A percentile compares a stretch with the other conserved stretches of the same genome.
These are phyloP conservation scores for Rhagophthalmus giganteus DNA, from an alignment of 2,888 invertebrate species.

Conservation along the genomic window DNA sequence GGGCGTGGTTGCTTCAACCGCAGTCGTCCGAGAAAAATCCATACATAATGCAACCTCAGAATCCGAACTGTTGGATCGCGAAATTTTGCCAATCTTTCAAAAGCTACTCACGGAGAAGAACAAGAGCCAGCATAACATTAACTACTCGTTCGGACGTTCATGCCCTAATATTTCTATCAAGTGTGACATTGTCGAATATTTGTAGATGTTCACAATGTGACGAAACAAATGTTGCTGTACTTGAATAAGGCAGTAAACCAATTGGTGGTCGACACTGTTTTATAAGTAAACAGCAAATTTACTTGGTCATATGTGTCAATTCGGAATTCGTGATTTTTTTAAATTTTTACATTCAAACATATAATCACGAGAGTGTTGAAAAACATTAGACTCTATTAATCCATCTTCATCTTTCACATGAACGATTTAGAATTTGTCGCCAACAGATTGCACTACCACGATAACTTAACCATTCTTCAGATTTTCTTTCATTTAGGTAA, in stretches of 20 bases:
- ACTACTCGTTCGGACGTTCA: slow-evolving; percentile 78
- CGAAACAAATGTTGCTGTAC: too few relatives aligned
- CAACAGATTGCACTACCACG: too few relatives aligned
- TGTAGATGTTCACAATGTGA: slow-evolving; percentile 59
- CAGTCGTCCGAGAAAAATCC: slow-evolving; percentile 48
- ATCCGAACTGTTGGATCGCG: slow-evolving; percentile 78
- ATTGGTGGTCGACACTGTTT: too few relatives aligned
- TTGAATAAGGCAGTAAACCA: too few relatives aligned
- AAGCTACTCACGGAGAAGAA: slow-evolving; percentile 86
- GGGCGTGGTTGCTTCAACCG: slow-evolving; percentile 22
- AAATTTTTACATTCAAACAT: background rate
- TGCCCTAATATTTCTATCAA: slow-evolving; percentile 94
- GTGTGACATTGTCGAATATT: slow-evolving; percentile 93
- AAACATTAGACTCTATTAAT: background rate
- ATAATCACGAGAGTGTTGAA: background rate
- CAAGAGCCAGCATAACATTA: slow-evolving; percentile 65
- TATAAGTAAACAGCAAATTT: too few relatives aligned
- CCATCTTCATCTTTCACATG: slow-evolving; percentile 1
- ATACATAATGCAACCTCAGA: slow-evolving; percentile 78
- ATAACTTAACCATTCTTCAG: too few relatives aligned
- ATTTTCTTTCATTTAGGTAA: too few relatives aligned
- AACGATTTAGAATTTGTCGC: too few relatives aligned
- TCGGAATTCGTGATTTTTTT: too few relatives aligned
- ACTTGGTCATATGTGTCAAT: too few relatives aligned
- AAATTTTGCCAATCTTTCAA: slow-evolving; percentile 89